phyloP scores from a whole-genome alignment of 2,113 vertebrate genomes.

The Megalops atlanticus region DNA sequence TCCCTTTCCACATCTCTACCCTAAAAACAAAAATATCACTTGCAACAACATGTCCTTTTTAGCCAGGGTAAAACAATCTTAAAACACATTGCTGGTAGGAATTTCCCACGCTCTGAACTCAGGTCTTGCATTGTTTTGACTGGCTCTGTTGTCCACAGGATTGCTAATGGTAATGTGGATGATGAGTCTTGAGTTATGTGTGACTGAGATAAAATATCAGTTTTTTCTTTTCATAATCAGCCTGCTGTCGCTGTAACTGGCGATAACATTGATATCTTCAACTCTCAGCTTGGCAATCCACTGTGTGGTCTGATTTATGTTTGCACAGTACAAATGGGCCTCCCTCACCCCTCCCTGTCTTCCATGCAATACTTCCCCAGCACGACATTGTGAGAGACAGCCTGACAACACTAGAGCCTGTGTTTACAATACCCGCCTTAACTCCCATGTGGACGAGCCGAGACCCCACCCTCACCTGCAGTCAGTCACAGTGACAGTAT shows the following conservation, averaged over 20 bases:
- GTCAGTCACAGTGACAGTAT: neutral
- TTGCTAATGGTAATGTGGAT: neutral
- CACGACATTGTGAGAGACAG: neutral
- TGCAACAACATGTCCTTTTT: neutral
- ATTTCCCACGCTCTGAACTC: neutral
- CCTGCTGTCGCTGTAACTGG: neutral
- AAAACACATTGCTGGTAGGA: too few relatives aligned
- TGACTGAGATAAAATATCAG: neutral
- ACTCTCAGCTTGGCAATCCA: neutral
- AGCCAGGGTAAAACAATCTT: neutral
- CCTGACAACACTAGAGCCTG: constrained; percentile 10
- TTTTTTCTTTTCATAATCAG: neutral
- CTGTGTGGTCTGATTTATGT: neutral
- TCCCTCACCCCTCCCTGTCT: neutral
- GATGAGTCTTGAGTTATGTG: neutral
- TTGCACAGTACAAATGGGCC: neutral
- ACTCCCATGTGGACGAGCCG: constrained; percentile 2
- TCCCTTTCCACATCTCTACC: too few relatives aligned
- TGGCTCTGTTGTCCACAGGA: neutral
- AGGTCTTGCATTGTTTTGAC: neutral
- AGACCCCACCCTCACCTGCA: neutral
- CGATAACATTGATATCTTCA: neutral
- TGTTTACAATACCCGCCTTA: constrained; percentile 28
- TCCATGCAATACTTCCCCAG: neutral
- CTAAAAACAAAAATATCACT: too few relatives aligned